Evolutionary conservation across 2,888 invertebrate species (phyloP), one percentile per base, ranked within the genome.

Genomic region (Aelia acuminata): DNA sequence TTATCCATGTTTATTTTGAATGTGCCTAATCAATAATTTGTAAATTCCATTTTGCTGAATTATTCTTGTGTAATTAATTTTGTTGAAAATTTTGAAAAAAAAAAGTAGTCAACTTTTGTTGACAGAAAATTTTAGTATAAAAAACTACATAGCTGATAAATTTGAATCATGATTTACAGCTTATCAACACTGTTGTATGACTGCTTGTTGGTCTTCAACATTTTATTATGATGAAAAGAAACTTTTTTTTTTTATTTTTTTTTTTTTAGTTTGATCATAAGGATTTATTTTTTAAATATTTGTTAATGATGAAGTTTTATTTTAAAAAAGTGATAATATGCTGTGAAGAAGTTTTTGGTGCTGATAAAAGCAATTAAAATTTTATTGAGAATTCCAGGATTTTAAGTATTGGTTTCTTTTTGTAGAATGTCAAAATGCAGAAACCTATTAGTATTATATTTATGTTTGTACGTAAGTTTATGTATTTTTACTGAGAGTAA

Each of bases 361-460:
- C 63, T 63, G 63, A 31, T 18, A 57, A 63, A 26, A 63, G 63
- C 63, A 63, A 63, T 63, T 63, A 63, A 63, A 26, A 63, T 31
- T 63, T 63, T 63, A 63, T 63, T 63, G 31, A 63, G 31, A 18
- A 63, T 31, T 31, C 63, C 31, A 26, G 63, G 18, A 63, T 63
- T 63, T 63, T 18, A 35, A 63, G 4, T 63, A 31, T 31, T 63
- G 63, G 63, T 63, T 63, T 63, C 31, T 31, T 31, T 63, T 31
- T 63, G 31, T 63, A 63, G 63, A 35, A 63, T 63, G 31, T 63
- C 18, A 63, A 63, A 63, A 63, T 31, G 15, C 31, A 18, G 31
- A 63, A 63, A 63, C 63, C 63, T 63, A 63, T 5, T 63, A 63
- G 63, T 63, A 63, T 63, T 63, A 63, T 63, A 63, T 63, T 63